Evolutionary conservation across 2,888 invertebrate genomes (phyloP), one percentile per base, ranked within the genome.

Genomic region (Polyommatus icarus): DNA sequence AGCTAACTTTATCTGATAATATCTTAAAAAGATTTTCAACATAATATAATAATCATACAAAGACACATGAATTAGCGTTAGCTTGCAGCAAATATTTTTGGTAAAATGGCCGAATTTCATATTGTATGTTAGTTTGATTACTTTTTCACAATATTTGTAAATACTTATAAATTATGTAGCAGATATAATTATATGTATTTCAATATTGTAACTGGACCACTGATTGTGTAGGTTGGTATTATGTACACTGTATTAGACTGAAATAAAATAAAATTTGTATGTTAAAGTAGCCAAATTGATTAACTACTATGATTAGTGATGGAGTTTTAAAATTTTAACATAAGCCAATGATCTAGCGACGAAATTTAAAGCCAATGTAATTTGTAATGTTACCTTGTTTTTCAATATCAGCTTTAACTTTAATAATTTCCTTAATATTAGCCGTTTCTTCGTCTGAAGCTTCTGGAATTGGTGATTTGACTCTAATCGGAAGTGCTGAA

Each of bases 401-500:
- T 87, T 94, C 94, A 72, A 94, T 89, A 61, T 94, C 91, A 10
- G 90, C 93, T 85, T 90, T 90, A 3, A 92, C 90, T 88, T 89
- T 86, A 67, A 91, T 86, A 67, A 91, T 87, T 85, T 93, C 90
- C 76, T 89, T 88, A 20, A 89, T 83, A 87, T 90, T 84, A 29
- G 87, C 80, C 40, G 83, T 87, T 81, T 95, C 94, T 78, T 95
- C 95, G 59, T 93, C 92, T 0, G 95, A 91, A 40, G 90, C 94
- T 84, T 96, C 96, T 24, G 94, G 95, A 24, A 96, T 96, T 0
- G 96, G 95, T 6, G 95, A 95, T 78, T 95, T 92, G 71, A 93
- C 87, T n/a, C 94, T 90, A 89, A 95, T 93, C 50, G 91, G 86
- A 79, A 87, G 88, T 80, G 84, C 92, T 92, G 76, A 78, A 80